These are phyloP conservation scores for Donacobius atricapilla DNA, from an alignment of 2,113 vertebrate species.

Conservation along the genomic window DNA sequence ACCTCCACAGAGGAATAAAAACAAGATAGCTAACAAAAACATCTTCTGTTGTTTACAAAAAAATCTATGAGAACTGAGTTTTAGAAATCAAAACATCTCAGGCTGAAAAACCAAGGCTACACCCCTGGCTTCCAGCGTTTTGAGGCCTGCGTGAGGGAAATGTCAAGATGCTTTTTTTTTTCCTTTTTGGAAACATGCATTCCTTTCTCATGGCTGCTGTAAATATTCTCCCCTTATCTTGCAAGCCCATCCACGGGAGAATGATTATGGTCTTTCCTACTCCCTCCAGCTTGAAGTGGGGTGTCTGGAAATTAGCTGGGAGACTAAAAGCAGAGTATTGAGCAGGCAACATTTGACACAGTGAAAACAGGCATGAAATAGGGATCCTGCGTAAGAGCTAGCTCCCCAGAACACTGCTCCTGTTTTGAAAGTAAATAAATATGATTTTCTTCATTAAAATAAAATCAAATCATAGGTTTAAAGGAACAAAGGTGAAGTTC, in stretches of 20 bases:
- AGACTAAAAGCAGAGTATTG: neutral
- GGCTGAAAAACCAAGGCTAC: no score
- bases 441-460: neutral
- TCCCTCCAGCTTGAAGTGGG: neutral
- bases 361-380: neutral
- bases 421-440: neutral
- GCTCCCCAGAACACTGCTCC: neutral
- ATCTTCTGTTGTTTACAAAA: no score
- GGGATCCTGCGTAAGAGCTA: neutral
- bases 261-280: neutral
- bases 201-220: conserved; percentile 60
- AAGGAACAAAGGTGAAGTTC: neutral
- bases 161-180: neutral
- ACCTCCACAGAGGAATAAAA: no score
- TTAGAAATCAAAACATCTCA: no score
- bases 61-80: no score
- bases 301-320: neutral
- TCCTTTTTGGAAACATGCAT: conserved; percentile 20
- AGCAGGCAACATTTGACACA: neutral
- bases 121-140: neutral
- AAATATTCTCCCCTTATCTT: conserved; percentile 57
- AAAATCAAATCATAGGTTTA: neutral
- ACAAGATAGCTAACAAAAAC: no score
- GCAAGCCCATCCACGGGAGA: neutral
- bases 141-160: neutral